A percentile compares a stretch with the other conserved stretches of the same genome.
Conservation (phyloP, 2,888 invertebrate genomes). For the Drosophila atroscutellata region DNA sequence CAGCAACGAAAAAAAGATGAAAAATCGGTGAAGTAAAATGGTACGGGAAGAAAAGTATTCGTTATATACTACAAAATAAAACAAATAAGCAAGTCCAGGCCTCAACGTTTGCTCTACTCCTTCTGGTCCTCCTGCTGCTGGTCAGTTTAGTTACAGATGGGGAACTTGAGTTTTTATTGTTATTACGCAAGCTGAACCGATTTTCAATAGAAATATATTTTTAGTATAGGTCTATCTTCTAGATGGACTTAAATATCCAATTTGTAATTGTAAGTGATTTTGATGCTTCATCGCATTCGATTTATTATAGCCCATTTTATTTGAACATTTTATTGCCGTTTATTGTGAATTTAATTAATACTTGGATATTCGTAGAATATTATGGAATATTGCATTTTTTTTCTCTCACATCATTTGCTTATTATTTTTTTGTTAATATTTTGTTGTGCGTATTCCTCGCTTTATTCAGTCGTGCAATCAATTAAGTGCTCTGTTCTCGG, state of each 20-base stretch:
- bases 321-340: background rate
- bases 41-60: conserved; percentile 13
- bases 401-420: background rate
- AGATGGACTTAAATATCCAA: background rate
- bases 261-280: background rate
- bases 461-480: conserved; percentile 53
- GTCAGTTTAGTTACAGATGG: background rate
- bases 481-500: conserved; percentile 55
- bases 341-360: conserved; percentile 25
- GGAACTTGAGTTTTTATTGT: background rate
- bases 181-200: background rate
- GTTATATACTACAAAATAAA: conserved; percentile 52
- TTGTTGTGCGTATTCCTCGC: conserved; percentile 4
- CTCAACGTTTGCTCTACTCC: background rate
- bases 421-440: conserved; percentile 19
- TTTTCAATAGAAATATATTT: background rate
- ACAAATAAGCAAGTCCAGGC: conserved; percentile 52
- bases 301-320: conserved; percentile 1
- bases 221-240: background rate
- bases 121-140: background rate
- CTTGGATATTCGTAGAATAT: conserved; percentile 20
- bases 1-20: conserved; percentile 17
- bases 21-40: conserved; percentile 2
- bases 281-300: background rate
- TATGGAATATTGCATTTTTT: conserved; percentile 17